These are phyloP conservation scores for Polydrusus cervinus DNA, from an alignment of 2,888 invertebrate species.

Conservation along the genomic window DNA sequence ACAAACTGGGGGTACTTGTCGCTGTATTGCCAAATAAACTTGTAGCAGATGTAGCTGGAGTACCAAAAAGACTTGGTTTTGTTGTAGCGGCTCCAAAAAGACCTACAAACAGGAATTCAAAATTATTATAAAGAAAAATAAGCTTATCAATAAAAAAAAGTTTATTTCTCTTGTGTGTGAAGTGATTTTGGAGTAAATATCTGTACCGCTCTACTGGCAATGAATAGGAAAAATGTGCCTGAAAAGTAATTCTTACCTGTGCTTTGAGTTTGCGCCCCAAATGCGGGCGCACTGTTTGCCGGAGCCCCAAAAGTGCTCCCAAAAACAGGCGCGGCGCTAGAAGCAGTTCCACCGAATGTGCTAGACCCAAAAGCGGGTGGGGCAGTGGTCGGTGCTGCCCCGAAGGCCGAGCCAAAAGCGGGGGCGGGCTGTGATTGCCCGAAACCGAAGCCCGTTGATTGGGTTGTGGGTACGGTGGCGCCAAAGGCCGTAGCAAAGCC, in stretches of 20 bases:
- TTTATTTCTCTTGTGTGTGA: no score
- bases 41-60: conserved; percentile 51
- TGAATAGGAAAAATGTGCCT: no score
- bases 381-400: conserved; percentile 57
- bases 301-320: conserved; percentile 68
- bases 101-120: conserved; percentile 13
- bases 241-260: conserved; percentile 22
- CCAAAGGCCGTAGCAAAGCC: conserved; percentile 70
- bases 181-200: no score
- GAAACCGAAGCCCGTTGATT: conserved; percentile 67
- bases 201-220: not conserved
- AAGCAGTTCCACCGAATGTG: conserved; percentile 59
- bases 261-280: conserved; percentile 47
- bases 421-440: conserved; percentile 61
- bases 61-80: conserved; percentile 73
- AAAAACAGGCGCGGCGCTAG: conserved; percentile 67
- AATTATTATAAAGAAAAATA: no score
- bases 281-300: conserved; percentile 38
- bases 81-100: conserved; percentile 53
- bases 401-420: conserved; percentile 66
- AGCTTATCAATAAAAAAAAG: no score
- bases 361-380: conserved; percentile 57
- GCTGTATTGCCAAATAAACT: conserved; percentile 64
- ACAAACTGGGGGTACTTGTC: conserved; percentile 67
- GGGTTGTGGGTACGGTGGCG: conserved; percentile 55